phyloP scores from a whole-genome alignment of 2,888 invertebrate species.

The Chloromyia formosa region DNA sequence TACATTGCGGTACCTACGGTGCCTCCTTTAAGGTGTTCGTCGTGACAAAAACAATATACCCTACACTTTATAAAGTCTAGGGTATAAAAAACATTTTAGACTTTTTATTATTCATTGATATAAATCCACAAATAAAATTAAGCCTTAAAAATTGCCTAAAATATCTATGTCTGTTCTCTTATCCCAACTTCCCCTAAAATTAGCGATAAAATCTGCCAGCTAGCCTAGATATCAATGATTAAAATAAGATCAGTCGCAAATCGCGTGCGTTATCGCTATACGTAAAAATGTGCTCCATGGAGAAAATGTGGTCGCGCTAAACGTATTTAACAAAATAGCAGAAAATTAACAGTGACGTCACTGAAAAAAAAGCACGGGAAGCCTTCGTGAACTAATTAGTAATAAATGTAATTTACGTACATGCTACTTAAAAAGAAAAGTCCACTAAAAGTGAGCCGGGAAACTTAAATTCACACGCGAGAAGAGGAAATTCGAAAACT shows the following conservation, averaged over 20 bases:
- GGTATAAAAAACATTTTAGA: too few species aligned
- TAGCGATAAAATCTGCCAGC: conserved; percentile 29
- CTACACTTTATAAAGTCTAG: too few species aligned
- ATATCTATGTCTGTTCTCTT: too few species aligned
- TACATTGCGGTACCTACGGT: too few species aligned
- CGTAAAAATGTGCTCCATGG: not conserved
- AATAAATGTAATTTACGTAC: not conserved
- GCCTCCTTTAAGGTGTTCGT: too few species aligned
- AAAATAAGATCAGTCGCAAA: conserved; percentile 52
- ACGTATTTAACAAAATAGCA: not conserved
- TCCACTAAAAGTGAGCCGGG: too few species aligned
- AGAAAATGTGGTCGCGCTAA: conserved; percentile 26
- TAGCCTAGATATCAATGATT: conserved; percentile 53
- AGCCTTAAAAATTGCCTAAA: too few species aligned
- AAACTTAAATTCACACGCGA: conserved; percentile 3
- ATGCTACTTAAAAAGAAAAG: too few species aligned
- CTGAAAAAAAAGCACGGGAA: not conserved
- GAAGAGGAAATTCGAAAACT: conserved; percentile 35
- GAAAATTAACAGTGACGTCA: conserved; percentile 13
- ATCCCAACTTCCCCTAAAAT: conserved; percentile 20
- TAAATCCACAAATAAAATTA: too few species aligned
- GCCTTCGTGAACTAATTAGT: not conserved
- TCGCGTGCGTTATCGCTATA: conserved; percentile 39
- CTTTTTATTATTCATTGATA: too few species aligned
- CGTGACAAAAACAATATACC: too few species aligned